A percentile compares a stretch with the other conserved stretches of the same genome.
Conservation (phyloP, 2,113 vertebrate genomes). For the Petroica traversi region DNA sequence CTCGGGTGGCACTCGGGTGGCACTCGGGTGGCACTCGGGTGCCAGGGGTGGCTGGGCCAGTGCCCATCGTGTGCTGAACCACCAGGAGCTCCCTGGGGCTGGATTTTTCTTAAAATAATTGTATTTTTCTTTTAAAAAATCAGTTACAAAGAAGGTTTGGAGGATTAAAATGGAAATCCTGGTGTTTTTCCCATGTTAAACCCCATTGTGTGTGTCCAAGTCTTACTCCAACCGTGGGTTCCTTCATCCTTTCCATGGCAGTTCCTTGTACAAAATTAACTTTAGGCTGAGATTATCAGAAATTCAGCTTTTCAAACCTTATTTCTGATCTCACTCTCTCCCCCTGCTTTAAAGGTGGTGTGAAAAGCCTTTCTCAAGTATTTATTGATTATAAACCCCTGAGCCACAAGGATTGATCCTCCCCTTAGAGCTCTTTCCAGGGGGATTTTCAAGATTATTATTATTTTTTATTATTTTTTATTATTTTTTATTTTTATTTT, state of each 20-base stretch:
- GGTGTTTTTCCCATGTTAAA: fast-evolving
- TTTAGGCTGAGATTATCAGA: neutral
- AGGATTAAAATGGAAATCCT: neutral
- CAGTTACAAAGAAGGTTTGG: neutral
- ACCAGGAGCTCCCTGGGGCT: neutral
- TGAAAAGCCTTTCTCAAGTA: neutral
- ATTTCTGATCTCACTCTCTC: neutral
- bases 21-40: fast-evolving
- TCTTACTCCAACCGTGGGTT: neutral
- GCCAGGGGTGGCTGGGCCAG: neutral
- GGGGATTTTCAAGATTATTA: neutral
- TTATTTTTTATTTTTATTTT: too few species aligned
- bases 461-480: too few species aligned
- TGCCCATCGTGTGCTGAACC: fast-evolving
- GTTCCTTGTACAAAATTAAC: neutral
- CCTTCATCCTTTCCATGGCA: neutral
- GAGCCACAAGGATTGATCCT: neutral
- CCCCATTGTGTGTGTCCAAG: fast-evolving
- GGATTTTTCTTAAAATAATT: neutral
- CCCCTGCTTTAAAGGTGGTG: neutral
- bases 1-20: fast-evolving
- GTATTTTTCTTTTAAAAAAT: neutral
- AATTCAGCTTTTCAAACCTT: neutral
- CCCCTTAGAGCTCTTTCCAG: neutral
- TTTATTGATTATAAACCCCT: neutral